Base-by-base conservation (phyloP, 2,888 invertebrate species). In the Trileptium ribeirensis region DNA sequence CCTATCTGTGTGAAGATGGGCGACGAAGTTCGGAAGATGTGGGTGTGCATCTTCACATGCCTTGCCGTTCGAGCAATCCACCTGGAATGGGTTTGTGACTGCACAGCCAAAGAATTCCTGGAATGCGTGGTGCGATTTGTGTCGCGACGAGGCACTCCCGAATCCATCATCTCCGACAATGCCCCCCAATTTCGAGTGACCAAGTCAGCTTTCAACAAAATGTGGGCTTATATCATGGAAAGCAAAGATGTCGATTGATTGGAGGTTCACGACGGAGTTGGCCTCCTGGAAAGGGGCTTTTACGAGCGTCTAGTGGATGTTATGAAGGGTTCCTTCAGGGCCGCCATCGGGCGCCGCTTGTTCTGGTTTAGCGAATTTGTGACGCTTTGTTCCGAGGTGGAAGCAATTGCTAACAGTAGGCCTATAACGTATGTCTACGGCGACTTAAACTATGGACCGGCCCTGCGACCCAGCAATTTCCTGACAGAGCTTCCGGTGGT, bases 231-330 rank as follows among this genome's bases (percentile, higher is more conserved):
- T 19, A 15, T 34, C 39, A 38, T 33, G 24, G 1, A 39, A 15
- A 8, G 29, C 19, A n/a, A 1, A 19, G 40, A 83, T 33, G 31
- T 78, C 34, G 29, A 86, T 86, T 67, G 31, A 79, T 0, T 87
- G 87, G 86, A 83, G 83, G 29, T 90, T 89, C 82, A 90, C 87
- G 78, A 87, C 88, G 1, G 89, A 89, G 1, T 83, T 86, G 0
- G 88, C 89, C 1, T 84, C 89, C 0, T 90, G 90, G 89, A 88
- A 88, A 89, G 89, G 89, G 89, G 90, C 51, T 88, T 87, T 84
- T 90, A 88, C 86, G 89, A 90, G 84, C 83, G 89, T 31, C 82
- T 90, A 3, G 85, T 89, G 24, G 85, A 87, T 8, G 78, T 87
- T 2, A 40, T 89, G 2, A 90, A 90, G 29, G 36, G 15, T 31